Evolutionary conservation across 2,797 vertebrate genomes (phyloP).

Genomic region (Tarsius wallacei): DNA sequence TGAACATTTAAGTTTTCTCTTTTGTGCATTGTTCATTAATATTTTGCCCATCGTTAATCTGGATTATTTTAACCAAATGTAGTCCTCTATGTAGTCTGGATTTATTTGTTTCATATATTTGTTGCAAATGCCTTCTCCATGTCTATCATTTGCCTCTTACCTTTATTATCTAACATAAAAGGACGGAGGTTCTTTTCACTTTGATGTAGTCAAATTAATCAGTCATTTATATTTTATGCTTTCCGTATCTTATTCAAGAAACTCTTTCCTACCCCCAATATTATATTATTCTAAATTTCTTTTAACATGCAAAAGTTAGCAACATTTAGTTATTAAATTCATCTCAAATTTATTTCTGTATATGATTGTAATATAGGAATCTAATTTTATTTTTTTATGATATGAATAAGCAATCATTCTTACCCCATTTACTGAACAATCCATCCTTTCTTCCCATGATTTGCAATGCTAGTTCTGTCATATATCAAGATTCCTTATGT

Average conservation of each 20-base stretch:
- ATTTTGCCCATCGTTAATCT: slow-evolving; percentile 35
- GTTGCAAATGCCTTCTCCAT: slow-evolving; percentile 17
- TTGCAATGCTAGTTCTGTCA: slow-evolving; percentile 29
- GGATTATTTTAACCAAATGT: neutral
- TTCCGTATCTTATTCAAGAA: slow-evolving; percentile 37
- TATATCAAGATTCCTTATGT: neutral
- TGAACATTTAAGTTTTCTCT: neutral
- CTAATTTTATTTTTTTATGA: slow-evolving; percentile 16
- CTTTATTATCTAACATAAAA: slow-evolving; percentile 31
- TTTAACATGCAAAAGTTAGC: neutral
- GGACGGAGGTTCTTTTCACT: neutral
- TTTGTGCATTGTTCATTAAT: slow-evolving; percentile 26
- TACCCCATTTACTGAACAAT: neutral
- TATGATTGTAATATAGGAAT: slow-evolving; percentile 2
- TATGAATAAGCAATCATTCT: slow-evolving; percentile 11
- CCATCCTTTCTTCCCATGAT: neutral
- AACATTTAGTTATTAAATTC: slow-evolving; percentile 11
- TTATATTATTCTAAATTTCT: neutral
- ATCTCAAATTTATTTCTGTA: slow-evolving; percentile 48
- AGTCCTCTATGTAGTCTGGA: neutral
- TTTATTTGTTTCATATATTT: slow-evolving; percentile 36
- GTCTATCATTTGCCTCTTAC: slow-evolving; percentile 31
- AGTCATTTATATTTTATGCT: slow-evolving; percentile 12
- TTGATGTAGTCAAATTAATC: neutral
- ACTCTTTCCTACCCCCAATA: neutral